These are phyloP conservation scores for Diorhabda sublineata DNA, from an alignment of 1,140 invertebrate species.

Conservation along the genomic window DNA sequence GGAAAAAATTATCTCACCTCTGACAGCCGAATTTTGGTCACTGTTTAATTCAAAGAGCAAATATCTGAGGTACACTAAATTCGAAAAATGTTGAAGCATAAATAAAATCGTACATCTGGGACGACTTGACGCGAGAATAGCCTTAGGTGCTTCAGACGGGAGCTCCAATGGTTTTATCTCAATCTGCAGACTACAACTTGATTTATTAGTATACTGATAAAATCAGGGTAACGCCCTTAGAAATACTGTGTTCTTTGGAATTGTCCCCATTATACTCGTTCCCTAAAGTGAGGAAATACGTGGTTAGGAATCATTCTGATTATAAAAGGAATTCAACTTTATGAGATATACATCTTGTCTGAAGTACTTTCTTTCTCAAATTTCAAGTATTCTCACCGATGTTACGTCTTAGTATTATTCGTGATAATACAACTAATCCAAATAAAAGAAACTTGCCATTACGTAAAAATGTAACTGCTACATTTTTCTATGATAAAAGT, in stretches of 20 bases:
- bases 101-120: slow-evolving; percentile 42
- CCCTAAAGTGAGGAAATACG: slow-evolving; percentile 1
- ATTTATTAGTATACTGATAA: slow-evolving; percentile 42
- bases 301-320: slow-evolving; percentile 2
- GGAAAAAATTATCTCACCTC: background rate
- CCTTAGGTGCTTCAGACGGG: slow-evolving; percentile 41
- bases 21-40: slow-evolving; percentile 16
- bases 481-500: no score
- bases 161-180: slow-evolving; percentile 42
- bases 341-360: background rate
- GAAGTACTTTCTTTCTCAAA: background rate
- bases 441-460: no score
- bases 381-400: background rate
- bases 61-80: slow-evolving; percentile 27
- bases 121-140: slow-evolving; percentile 39
- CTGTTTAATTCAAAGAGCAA: slow-evolving; percentile 35
- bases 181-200: slow-evolving; percentile 42
- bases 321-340: background rate
- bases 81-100: slow-evolving; percentile 38
- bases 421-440: no score
- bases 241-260: slow-evolving; percentile 16
- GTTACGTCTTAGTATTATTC: background rate
- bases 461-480: no score
- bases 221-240: slow-evolving; percentile 39
- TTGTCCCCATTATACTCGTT: slow-evolving; percentile 3